Conservation (phyloP, 1,140 invertebrate species). For the Apis mellifera region DNA sequence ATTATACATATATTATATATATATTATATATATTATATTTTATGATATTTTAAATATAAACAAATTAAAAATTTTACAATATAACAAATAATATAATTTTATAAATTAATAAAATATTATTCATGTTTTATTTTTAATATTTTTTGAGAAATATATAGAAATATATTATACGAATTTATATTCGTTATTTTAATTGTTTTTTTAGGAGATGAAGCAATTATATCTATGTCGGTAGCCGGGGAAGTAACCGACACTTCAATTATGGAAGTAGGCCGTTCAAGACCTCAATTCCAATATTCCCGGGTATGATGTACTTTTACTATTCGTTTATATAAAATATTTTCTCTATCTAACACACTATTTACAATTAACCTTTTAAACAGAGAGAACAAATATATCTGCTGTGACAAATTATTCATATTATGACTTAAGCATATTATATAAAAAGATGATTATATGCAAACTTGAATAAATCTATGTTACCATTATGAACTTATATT, state of each 20-base stretch:
- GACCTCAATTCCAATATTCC: slow-evolving; percentile 78
- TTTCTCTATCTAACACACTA: not conserved
- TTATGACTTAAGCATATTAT: too few species aligned
- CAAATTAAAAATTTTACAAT: not conserved
- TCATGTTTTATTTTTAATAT: not conserved
- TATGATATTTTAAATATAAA: not conserved
- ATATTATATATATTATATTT: not conserved
- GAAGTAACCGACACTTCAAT: slow-evolving; percentile 80
- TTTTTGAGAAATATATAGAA: not conserved
- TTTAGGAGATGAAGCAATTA: slow-evolving; percentile 79
- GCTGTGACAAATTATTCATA: not conserved
- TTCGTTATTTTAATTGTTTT: slow-evolving; percentile 42
- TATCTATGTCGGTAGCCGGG: slow-evolving; percentile 79
- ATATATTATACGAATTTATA: not conserved
- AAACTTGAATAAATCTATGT: too few species aligned
- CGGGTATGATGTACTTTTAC: slow-evolving; percentile 64
- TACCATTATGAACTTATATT: too few species aligned
- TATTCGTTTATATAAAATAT: not conserved
- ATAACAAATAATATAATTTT: slow-evolving; percentile 8
- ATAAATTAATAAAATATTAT: not conserved
- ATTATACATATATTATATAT: not conserved
- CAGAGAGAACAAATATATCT: not conserved
- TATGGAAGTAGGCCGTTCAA: slow-evolving; percentile 78
- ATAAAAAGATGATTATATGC: too few species aligned
- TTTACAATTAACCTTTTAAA: not conserved